Percentiles rank a stretch among this genome's conserved stretches.
Conservation (phyloP, 2,113 vertebrate genomes). For the Brevimyrus niger region DNA sequence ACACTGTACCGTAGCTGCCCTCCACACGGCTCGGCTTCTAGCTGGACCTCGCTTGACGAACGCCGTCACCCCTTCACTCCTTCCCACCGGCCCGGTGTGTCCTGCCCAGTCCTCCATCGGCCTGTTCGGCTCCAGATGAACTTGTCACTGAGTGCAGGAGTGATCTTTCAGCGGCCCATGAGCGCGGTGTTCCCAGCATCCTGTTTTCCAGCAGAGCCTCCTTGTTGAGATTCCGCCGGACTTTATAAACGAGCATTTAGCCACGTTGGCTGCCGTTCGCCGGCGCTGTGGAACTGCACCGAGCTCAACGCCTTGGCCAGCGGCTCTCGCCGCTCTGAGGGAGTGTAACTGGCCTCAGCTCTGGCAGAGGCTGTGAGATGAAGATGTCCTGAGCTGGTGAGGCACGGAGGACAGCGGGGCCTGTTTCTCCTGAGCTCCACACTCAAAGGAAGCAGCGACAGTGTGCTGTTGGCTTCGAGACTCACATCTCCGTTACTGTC, state of each 20-base stretch:
- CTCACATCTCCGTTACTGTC: background rate
- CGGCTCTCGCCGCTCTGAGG: background rate
- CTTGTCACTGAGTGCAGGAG: background rate
- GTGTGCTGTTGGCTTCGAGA: background rate
- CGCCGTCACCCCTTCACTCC: background rate
- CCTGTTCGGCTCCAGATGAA: background rate
- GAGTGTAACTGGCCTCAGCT: background rate
- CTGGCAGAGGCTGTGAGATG: background rate
- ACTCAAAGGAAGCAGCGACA: background rate
- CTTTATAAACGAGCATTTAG: background rate
- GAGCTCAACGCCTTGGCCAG: background rate
- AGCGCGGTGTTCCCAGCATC: background rate
- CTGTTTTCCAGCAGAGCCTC: background rate
- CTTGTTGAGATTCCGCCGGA: background rate
- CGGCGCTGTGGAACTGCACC: background rate
- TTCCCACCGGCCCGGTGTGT: background rate
- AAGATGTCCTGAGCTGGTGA: background rate
- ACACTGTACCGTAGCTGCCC: background rate
- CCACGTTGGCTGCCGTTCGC: no score
- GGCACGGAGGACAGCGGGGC: background rate
- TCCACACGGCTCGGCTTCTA: background rate
- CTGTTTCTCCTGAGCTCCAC: background rate
- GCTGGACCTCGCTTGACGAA: background rate
- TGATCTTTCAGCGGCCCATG: background rate
- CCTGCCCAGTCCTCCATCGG: no score